phyloP scores from a whole-genome alignment of 2,888 invertebrate genomes.

The Crocallis elinguaria region DNA sequence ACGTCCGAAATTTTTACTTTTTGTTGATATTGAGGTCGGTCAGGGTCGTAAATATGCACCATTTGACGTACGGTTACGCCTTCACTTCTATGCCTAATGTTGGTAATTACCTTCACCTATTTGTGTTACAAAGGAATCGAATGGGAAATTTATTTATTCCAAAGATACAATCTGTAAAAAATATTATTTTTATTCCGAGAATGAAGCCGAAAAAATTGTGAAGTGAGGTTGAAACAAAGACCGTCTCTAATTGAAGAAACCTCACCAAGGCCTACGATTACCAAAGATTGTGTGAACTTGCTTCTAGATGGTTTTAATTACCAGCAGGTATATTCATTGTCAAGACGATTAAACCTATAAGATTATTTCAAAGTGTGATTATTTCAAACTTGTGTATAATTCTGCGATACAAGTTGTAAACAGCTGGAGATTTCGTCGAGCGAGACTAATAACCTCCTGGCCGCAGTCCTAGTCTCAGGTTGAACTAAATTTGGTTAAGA shows the following conservation, averaged over 20 bases:
- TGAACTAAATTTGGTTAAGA: no score
- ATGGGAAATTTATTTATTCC: neutral
- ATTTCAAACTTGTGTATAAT: no score
- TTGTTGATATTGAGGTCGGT: no score
- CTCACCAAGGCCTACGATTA: conserved; percentile 37
- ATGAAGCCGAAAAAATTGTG: conserved; percentile 11
- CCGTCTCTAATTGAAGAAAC: conserved; percentile 40
- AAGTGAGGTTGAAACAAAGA: conserved; percentile 38
- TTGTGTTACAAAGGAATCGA: neutral
- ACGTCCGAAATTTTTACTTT: neutral
- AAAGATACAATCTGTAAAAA: conserved; percentile 1
- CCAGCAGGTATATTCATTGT: conserved; percentile 15
- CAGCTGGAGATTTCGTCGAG: no score
- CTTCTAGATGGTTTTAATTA: conserved; percentile 28
- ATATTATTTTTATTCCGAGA: neutral
- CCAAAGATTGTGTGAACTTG: conserved; percentile 38
- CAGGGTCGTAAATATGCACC: no score
- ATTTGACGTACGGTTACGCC: neutral
- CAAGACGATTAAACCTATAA: neutral
- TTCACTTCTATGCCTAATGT: neutral
- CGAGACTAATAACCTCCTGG: no score
- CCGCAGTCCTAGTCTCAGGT: no score
- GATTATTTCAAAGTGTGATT: no score
- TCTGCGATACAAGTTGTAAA: no score
- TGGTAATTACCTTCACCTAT: neutral